Percentiles rank a stretch among this genome's conserved stretches.
These are phyloP conservation scores for Trematomus bernacchii DNA, from an alignment of 2,797 vertebrate genomes.

Conservation along the genomic window DNA sequence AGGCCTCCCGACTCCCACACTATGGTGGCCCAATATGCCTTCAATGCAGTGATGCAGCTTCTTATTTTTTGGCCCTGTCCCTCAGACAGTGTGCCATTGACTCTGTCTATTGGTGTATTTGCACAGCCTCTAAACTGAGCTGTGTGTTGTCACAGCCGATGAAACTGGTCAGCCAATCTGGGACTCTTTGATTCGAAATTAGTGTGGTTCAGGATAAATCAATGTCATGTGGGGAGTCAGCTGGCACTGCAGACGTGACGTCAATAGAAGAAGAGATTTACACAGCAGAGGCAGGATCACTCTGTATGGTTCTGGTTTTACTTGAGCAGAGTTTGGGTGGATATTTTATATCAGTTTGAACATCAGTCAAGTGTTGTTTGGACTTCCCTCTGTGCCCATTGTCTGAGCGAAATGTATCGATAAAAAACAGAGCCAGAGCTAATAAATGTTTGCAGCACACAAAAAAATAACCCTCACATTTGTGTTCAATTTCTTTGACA, in stretches of 20 bases:
- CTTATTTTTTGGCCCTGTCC: too few species aligned
- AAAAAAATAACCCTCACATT: too few species aligned
- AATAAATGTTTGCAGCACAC: too few species aligned
- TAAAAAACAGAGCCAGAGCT: too few species aligned
- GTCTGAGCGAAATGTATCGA: too few species aligned
- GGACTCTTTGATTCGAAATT: constrained; percentile 64
- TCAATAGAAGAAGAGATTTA: constrained; percentile 45
- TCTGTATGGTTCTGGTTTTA: constrained; percentile 2
- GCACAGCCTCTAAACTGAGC: not conserved
- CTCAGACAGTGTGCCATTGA: not conserved
- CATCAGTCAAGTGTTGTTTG: not conserved
- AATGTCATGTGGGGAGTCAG: constrained; percentile 46
- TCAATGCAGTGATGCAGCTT: not conserved
- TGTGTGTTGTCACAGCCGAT: constrained; percentile 36
- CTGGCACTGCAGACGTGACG: constrained; percentile 29
- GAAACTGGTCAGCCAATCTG: constrained; percentile 37
- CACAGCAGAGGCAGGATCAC: constrained; percentile 21
- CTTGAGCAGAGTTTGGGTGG: not conserved
- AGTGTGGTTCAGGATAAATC: constrained; percentile 52
- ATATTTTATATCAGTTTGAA: constrained; percentile 11
- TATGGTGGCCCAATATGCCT: not conserved
- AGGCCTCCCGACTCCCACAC: too few species aligned
- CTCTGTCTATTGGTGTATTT: not conserved
- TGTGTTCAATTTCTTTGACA: too few species aligned
- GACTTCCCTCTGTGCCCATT: too few species aligned